Evolutionary conservation across 1,140 invertebrate genomes (phyloP), one percentile per base, ranked within the genome.

Genomic region (Zaprionus africanus): DNA sequence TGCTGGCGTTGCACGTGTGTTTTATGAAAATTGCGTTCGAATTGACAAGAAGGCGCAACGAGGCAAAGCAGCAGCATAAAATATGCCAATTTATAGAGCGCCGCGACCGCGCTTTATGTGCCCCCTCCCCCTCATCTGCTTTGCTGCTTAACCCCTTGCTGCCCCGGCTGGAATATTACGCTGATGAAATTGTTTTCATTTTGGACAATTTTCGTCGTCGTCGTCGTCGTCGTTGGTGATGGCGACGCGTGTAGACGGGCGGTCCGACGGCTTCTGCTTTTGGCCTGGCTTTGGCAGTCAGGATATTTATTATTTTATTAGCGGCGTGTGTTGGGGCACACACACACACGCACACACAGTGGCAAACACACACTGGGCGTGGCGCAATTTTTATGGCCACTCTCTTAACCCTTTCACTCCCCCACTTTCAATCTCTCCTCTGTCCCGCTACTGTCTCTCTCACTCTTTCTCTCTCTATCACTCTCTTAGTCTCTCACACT

Each of bases 241-340:
- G 68, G 53, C 63, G 66, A 60, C 75, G 49, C 61, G 71, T 79
- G 65, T 71, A 54, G 38, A 28, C 65, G 49, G 63, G 69, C n/a
- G 71, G 61, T 61, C 54, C 41, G 26, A 36, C 53, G 58, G 38
- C 79, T 9, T 34, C 13, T 34, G 28, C 26, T 57, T 31, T 28
- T 57, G 54, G 31, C 34, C 46, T 7, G 60, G 58, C 65, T 70
- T 71, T 71, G 57, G 71, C 56, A 76, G 63, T 53, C 78, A 81
- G 85, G 81, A 88, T 88, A 90, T 88, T 88, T 88, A 90, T 88
- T 90, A 88, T 88, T 88, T 88, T 88, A 88, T 88, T 88, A 88
- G 85, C 85, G 78, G 73, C 85, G 86, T 88, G 81, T 88, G 81
- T 76, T 80, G 31, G 22, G 54, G 75, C 38, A n/a, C 41, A 13